Base-by-base conservation (phyloP, 1,140 invertebrate genomes). In the Pteromalus puparum region DNA sequence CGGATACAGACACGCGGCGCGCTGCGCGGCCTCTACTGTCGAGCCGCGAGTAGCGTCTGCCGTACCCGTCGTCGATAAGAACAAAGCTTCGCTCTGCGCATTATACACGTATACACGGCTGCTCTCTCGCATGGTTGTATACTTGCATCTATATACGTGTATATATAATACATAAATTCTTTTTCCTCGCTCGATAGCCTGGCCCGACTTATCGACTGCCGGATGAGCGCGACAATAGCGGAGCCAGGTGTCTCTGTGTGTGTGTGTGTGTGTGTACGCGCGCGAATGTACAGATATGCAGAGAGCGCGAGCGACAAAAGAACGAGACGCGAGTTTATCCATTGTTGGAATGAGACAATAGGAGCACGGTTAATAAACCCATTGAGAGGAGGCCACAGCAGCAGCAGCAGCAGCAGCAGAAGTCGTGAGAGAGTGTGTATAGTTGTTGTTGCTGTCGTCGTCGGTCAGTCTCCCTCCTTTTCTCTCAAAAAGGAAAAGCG, bases 31-130 rank as follows among this genome's bases (percentile, higher is more conserved):
- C 67, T 70, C 67, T n/a, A n/a, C n/a, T 70, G 26, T n/a, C 76
- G 34, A 61, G 0, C 18, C 21, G 53, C 1, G 18, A 42, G 10
- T 21, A 42, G 34, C 72, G 18, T 28, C 82, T 83, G 75, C 34
- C 15, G 48, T 84, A 84, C 77, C 83, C 28, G 70, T 74, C 68
- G 77, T 84, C 83, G 83, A 84, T 84, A 84, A 84, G 70, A 74
- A 80, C 83, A 84, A 84, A 61, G 70, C 53, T 38, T 38, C 15
- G 15, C 53, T 18, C 21, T 61, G n/a, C 21, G n/a, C 24, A 75
- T 28, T 70, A 30, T 18, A 12, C 26, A 10, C 75, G 48, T 18
- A 18, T 10, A n/a, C 28, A 18, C 28, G 2, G 7, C 26, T 30
- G 2, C 67, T 24, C n/a, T 26, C n/a, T 0, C 65, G 65, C 26